Base-by-base conservation (phyloP, 2,797 vertebrate species). In the Myotis daubentonii region DNA sequence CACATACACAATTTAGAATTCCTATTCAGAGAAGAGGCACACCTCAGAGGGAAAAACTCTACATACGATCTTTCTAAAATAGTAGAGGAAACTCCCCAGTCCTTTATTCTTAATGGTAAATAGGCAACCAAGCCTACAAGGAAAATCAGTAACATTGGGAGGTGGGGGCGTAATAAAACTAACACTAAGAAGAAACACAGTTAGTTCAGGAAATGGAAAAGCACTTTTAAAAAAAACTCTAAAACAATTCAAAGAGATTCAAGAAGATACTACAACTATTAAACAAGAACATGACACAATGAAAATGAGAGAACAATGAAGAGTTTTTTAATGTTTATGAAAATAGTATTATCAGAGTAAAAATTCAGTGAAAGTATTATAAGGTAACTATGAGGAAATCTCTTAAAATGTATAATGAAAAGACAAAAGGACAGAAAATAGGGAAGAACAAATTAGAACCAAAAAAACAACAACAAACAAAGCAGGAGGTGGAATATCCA, bases 301-400 rank as follows among this genome's bases (percentile, higher is more conserved):
- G 60, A 96, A 89, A 91, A 79, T 70, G 41, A 51, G 68, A 68
- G 12, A 85, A 95, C 41, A 66, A 53, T 38, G 38, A 79, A 51
- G 38, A 79, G 44, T 57, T 71, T 23, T 7, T 15, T 71, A 78
- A 66, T 65, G 71, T 49, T 89, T 92, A 62, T 96, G 36, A 96
- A 93, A 72, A 75, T 30, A 78, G 5, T 8, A 90, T 51, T 53
- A 74, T 44, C n/a, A 95, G 92, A 96, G 79, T 53, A 86, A 92
- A 94, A 91, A 81, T 47, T 74, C 44, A 70, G 28, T 79, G 25
- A 20, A 91, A 91, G 49, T 79, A 83, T 44, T 66, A 0, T 30
- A 76, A 85, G 13, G 23, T 66, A 70, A 93, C 7, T 75, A 38
- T 62, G 72, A 95, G 22, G 15, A 92, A 78, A 53, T 78, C 22